phyloP scores from a whole-genome alignment of 2,797 vertebrate genomes.

The Chiroxiphia lanceolata region DNA sequence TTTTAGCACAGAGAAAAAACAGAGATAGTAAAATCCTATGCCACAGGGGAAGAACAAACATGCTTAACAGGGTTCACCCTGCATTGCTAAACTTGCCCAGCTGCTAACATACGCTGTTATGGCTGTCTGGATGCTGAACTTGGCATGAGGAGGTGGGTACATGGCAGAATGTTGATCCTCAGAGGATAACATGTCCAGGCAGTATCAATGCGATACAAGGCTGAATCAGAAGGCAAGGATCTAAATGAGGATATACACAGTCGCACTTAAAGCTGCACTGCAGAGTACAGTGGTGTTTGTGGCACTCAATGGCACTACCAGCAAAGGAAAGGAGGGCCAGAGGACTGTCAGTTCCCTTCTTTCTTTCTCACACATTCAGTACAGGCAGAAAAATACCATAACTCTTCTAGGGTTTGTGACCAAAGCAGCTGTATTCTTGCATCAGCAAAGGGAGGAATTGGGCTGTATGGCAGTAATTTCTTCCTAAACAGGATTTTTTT shows the following conservation, averaged over 20 bases:
- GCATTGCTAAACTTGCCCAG: not conserved
- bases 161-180: not conserved
- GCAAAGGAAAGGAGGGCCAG: not conserved
- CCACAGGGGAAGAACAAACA: not conserved
- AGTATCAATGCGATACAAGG: not conserved
- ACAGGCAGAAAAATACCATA: not conserved
- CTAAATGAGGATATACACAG: not conserved
- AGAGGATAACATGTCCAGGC: not conserved
- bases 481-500: not conserved
- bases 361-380: not conserved
- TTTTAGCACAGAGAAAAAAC: not conserved
- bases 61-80: not conserved
- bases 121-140: not conserved
- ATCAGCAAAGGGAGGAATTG: not conserved
- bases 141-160: not conserved
- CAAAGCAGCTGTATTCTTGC: not conserved
- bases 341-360: not conserved
- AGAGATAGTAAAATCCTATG: not conserved
- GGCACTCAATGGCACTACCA: not conserved
- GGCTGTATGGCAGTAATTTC: not conserved
- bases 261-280: not conserved
- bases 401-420: not conserved
- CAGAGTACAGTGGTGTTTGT: not conserved
- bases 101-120: not conserved
- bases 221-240: not conserved